phyloP scores from a whole-genome alignment of 2,797 vertebrate genomes.

The Thamnophis elegans region DNA sequence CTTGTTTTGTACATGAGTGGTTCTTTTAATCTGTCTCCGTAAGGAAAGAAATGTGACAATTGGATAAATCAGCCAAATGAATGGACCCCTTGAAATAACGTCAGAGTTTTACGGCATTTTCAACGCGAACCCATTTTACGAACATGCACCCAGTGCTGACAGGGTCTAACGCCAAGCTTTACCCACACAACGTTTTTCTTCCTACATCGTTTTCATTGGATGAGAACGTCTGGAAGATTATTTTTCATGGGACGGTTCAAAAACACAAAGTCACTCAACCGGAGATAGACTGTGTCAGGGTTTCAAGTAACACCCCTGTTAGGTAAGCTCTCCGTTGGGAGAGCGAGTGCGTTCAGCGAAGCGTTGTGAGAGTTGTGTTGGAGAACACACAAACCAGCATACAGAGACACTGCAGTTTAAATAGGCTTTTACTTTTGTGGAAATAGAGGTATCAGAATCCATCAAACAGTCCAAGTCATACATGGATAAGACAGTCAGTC shows the following conservation, averaged over 20 bases:
- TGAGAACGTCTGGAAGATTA: conserved; percentile 18
- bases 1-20: neutral
- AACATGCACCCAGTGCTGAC: neutral
- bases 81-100: neutral
- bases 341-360: no score
- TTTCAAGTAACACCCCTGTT: no score
- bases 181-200: neutral
- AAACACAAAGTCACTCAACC: neutral
- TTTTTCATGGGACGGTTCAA: neutral
- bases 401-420: no score
- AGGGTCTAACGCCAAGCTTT: neutral
- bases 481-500: no score
- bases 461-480: no score
- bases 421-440: no score
- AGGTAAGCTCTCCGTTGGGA: no score
- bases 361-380: no score
- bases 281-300: neutral
- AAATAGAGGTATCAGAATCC: no score
- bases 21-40: neutral
- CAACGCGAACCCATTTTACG: neutral
- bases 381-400: no score
- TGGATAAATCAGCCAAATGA: neutral
- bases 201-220: neutral
- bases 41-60: neutral
- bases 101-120: neutral